Conservation (phyloP, 1,140 invertebrate genomes). For the Drosophila lacteicornis region DNA sequence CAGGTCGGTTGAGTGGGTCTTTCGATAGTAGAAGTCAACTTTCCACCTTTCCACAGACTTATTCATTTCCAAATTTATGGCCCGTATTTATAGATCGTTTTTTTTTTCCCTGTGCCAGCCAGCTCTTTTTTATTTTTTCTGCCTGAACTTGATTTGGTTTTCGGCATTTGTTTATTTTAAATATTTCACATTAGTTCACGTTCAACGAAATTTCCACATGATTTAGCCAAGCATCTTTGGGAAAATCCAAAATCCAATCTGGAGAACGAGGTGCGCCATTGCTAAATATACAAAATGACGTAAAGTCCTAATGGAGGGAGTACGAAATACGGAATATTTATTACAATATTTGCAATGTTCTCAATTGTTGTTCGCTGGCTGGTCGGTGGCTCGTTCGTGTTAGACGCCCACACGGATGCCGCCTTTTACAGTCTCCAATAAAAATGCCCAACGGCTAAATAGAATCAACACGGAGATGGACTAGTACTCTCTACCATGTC, state of each 20-base stretch:
- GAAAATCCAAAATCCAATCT: slow-evolving; percentile 44
- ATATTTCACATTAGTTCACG: slow-evolving; percentile 74
- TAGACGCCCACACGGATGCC: slow-evolving; percentile 52
- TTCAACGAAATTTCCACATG: slow-evolving; percentile 59
- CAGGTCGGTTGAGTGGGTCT: slow-evolving; percentile 28
- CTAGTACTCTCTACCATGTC: slow-evolving; percentile 26
- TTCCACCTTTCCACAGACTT: slow-evolving; percentile 47
- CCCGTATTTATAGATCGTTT: slow-evolving; percentile 66
- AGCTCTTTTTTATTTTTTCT: slow-evolving; percentile 5
- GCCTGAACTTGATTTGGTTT: slow-evolving; percentile 65
- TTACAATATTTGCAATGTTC: slow-evolving; percentile 75
- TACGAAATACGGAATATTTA: slow-evolving; percentile 67
- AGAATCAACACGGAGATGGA: slow-evolving; percentile 53
- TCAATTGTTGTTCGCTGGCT: slow-evolving; percentile 44
- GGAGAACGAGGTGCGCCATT: slow-evolving; percentile 58
- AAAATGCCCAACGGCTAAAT: slow-evolving; percentile 60
- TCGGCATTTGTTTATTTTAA: slow-evolving; percentile 72
- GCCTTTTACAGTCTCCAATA: slow-evolving; percentile 79
- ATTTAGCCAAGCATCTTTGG: slow-evolving; percentile 43
- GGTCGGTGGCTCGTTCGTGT: slow-evolving; percentile 5
- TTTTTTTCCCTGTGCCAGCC: not conserved
- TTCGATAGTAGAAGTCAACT: slow-evolving; percentile 44
- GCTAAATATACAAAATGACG: slow-evolving; percentile 80
- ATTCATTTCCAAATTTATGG: slow-evolving; percentile 61
- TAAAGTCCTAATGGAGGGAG: slow-evolving; percentile 50